Evolutionary conservation across 2,888 invertebrate genomes (phyloP).

Genomic region (Metalampra italica): DNA sequence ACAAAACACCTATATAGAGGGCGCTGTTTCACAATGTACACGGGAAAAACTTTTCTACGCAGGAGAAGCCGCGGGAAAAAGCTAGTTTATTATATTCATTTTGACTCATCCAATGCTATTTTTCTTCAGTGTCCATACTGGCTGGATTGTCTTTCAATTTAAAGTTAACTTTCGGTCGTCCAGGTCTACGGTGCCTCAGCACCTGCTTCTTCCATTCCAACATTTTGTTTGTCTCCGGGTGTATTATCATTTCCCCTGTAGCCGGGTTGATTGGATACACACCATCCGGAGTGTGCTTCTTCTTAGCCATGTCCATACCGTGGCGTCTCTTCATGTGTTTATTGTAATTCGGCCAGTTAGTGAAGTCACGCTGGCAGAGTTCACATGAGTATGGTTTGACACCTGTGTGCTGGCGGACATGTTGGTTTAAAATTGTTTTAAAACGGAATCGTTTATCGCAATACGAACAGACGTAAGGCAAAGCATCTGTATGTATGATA

Average conservation of each 20-base stretch:
- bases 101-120: too few species aligned
- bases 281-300: constrained; percentile 55
- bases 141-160: too few species aligned
- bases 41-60: too few species aligned
- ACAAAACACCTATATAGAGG: too few species aligned
- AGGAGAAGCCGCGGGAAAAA: too few species aligned
- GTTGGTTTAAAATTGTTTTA: constrained; percentile 83
- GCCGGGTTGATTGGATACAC: constrained; percentile 46
- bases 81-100: too few species aligned
- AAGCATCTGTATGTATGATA: constrained; percentile 86
- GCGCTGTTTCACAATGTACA: too few species aligned
- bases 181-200: constrained; percentile 20
- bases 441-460: constrained; percentile 85
- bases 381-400: constrained; percentile 84
- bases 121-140: too few species aligned
- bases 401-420: constrained; percentile 82
- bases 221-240: constrained; percentile 33
- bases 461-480: constrained; percentile 84
- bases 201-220: constrained; percentile 49
- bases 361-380: constrained; percentile 81
- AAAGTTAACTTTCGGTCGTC: background rate
- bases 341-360: constrained; percentile 88
- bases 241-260: constrained; percentile 36
- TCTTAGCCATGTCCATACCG: constrained; percentile 62
- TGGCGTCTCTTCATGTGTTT: constrained; percentile 88